phyloP scores from a whole-genome alignment of 2,888 invertebrate species.

The Heterodera filipjevi region DNA sequence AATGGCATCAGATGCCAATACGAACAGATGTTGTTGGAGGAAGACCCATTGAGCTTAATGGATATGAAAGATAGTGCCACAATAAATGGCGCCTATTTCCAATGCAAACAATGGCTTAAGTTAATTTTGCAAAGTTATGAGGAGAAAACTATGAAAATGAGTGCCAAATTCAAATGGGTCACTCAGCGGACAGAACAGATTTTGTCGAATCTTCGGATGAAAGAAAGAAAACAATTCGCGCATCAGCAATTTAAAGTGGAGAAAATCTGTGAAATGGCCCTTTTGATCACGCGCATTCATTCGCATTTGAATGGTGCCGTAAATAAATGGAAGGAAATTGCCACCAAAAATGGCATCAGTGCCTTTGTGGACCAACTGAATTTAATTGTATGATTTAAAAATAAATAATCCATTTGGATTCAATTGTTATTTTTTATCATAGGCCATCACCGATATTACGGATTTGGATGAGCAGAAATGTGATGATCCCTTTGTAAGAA shows the following conservation, averaged over 20 bases:
- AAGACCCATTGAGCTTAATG: background rate
- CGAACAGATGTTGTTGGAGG: background rate
- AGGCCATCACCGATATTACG: background rate
- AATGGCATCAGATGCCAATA: background rate
- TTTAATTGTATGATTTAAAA: background rate
- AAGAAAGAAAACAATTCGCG: background rate
- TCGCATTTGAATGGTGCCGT: background rate
- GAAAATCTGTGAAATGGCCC: slow-evolving; percentile 4
- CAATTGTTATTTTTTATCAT: background rate
- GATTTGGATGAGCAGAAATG: background rate
- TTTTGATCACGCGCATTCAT: background rate
- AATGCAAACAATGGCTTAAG: background rate
- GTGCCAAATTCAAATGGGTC: background rate
- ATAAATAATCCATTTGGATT: background rate
- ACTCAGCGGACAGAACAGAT: background rate
- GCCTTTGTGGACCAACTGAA: background rate
- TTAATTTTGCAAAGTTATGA: background rate
- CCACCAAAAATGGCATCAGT: background rate
- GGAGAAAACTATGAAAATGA: background rate
- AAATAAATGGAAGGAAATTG: background rate
- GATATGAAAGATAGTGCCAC: background rate
- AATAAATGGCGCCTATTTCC: background rate
- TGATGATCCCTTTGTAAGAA: background rate
- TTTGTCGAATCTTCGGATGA: background rate
- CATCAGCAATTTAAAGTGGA: background rate